A percentile compares a stretch with the other conserved stretches of the same genome.
Conservation (phyloP, 2,113 vertebrate species). For the Rostratula benghalensis region DNA sequence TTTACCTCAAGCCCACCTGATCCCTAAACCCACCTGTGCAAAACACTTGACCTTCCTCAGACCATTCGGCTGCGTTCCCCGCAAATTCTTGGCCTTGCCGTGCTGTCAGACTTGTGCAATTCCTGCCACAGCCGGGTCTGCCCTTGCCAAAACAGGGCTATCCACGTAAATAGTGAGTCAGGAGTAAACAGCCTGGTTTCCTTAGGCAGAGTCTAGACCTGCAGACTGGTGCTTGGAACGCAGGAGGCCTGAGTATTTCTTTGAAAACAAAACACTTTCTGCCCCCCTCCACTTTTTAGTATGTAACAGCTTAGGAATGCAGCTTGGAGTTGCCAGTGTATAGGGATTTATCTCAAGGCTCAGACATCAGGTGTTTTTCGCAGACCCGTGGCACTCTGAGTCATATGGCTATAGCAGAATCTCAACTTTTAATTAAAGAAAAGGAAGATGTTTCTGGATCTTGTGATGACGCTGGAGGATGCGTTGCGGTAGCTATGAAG, state of each 20-base stretch:
- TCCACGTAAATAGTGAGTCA: neutral
- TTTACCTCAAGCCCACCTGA: neutral
- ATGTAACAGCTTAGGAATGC: neutral
- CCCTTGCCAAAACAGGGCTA: neutral
- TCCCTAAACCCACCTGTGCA: neutral
- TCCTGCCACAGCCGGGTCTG: neutral
- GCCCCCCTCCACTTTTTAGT: neutral
- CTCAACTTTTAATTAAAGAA: neutral
- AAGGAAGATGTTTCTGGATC: neutral
- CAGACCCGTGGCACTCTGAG: neutral
- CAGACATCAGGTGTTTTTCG: neutral
- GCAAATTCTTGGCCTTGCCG: rapidly evolving
- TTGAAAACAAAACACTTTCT: neutral
- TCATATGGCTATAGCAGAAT: neutral
- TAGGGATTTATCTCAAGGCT: neutral
- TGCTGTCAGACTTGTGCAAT: neutral
- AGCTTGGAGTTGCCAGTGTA: neutral
- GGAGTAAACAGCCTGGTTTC: neutral
- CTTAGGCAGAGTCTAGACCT: neutral
- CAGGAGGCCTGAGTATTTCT: neutral
- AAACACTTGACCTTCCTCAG: neutral
- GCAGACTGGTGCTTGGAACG: neutral
- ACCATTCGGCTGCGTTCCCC: neutral
- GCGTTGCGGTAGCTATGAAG: neutral
- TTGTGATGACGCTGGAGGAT: neutral